Conservation (phyloP, 1,140 invertebrate species). For the Galleria mellonella region DNA sequence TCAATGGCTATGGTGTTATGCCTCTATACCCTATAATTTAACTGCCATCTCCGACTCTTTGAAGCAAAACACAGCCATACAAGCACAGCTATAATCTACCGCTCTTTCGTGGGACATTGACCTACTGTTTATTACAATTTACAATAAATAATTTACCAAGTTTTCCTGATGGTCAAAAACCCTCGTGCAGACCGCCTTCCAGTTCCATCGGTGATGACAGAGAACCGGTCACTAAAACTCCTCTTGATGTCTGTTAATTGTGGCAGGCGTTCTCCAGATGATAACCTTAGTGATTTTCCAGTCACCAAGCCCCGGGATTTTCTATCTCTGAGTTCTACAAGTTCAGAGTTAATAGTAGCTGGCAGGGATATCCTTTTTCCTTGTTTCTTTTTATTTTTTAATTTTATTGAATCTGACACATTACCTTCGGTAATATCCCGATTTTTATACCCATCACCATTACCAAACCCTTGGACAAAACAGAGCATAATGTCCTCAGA, state of each 20-base stretch:
- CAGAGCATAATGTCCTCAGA: constrained; percentile 69
- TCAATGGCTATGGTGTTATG: no score
- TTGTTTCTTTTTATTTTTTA: constrained; percentile 26
- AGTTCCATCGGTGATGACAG: constrained; percentile 46
- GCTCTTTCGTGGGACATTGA: no score
- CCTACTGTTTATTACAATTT: neutral
- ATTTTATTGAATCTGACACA: constrained; percentile 18
- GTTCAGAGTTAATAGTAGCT: constrained; percentile 6
- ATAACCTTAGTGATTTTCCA: constrained; percentile 48
- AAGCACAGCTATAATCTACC: no score
- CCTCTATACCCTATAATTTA: no score
- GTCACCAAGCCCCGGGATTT: constrained; percentile 22
- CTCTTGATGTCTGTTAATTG: constrained; percentile 55
- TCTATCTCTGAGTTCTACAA: constrained; percentile 12
- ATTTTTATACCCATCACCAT: constrained; percentile 41
- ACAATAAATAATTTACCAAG: constrained; percentile 47
- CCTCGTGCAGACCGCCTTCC: constrained; percentile 44
- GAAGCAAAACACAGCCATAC: no score
- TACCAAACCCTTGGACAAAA: constrained; percentile 60
- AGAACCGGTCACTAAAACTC: constrained; percentile 63
- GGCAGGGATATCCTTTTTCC: constrained; percentile 31
- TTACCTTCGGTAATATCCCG: constrained; percentile 26
- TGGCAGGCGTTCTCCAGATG: constrained; percentile 28
- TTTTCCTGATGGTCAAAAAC: constrained; percentile 63
- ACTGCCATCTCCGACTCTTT: no score